Base-by-base conservation (phyloP, 2,888 invertebrate species). In the Iselma pallidipennis region DNA sequence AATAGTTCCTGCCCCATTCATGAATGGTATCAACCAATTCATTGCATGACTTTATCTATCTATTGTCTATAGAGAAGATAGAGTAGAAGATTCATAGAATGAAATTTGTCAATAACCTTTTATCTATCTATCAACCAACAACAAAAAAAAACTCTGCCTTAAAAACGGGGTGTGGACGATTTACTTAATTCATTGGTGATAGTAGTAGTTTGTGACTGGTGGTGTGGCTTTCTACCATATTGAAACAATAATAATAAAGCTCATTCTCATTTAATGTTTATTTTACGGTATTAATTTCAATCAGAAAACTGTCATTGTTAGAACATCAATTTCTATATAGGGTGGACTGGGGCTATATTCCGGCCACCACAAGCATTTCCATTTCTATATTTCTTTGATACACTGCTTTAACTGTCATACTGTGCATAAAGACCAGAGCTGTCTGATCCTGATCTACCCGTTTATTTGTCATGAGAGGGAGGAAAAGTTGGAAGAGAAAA, bases 81-180 rank as follows among this genome's bases (percentile, higher is more conserved):
- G 16, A 10, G 42, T 19, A 10, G 9, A 37, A 21, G 33, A 33
- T 29, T 29, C 29, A 29, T 29, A 37, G 16, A 16, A 33, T 14
- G 10, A 42, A n/a, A n/a, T n/a, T 69, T 71, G 67, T 69, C 73
- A 71, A 71, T 72, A 73, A 71, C 71, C 70, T 71, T 70, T 71
- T 70, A 63, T 63, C 63, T 51, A 37, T 10, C n/a, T 31, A 31
- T 31, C n/a, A n/a, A n/a, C 1, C 5, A 16, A 16, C 16, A 16
- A 16, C 4, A 16, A 7, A 16, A 37, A 37, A n/a, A n/a, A n/a
- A n/a, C n/a, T n/a, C n/a, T n/a, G n/a, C 49, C 31, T 16, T 33
- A 42, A 42, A 19, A 42, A 16, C 9, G 10, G 59, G 62, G 61
- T 63, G 63, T 54, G 63, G 57, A 60, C 51, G 29, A 53, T 63